These are phyloP conservation scores for Chloropsis cyanopogon DNA, from an alignment of 2,113 vertebrate species.

Conservation along the genomic window DNA sequence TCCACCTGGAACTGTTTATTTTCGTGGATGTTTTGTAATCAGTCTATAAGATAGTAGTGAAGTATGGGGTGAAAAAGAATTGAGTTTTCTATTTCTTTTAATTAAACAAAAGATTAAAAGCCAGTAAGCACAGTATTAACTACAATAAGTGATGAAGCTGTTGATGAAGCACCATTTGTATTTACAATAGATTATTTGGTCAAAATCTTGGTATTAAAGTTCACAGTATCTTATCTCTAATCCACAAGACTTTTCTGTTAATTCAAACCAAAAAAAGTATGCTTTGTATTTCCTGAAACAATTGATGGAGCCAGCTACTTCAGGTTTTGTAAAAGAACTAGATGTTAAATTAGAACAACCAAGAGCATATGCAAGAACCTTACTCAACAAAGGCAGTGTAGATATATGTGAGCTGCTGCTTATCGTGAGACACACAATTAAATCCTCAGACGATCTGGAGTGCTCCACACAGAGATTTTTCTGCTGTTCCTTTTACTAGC, in stretches of 20 bases:
- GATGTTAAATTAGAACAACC: not conserved
- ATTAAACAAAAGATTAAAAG: not conserved
- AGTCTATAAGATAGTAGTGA: not conserved
- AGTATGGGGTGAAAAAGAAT: not conserved
- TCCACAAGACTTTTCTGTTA: not conserved
- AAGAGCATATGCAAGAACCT: not conserved
- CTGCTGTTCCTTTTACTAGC: not conserved
- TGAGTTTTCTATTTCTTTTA: not conserved
- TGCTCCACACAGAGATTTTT: not conserved
- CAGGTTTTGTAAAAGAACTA: not conserved
- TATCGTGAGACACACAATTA: not conserved
- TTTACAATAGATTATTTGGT: slow-evolving; percentile 9
- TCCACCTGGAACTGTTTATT: not conserved
- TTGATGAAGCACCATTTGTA: not conserved
- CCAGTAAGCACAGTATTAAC: not conserved
- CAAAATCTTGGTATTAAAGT: not conserved
- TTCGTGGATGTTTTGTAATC: not conserved
- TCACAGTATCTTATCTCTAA: not conserved
- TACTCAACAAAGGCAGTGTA: not conserved
- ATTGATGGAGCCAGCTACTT: not conserved
- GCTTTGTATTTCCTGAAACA: not conserved
- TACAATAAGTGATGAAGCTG: not conserved
- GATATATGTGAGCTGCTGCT: not conserved
- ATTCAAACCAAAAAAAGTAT: not conserved
- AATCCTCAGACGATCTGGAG: not conserved